Conservation (phyloP, 2,888 invertebrate species). For the Trichopoda pennipes region DNA sequence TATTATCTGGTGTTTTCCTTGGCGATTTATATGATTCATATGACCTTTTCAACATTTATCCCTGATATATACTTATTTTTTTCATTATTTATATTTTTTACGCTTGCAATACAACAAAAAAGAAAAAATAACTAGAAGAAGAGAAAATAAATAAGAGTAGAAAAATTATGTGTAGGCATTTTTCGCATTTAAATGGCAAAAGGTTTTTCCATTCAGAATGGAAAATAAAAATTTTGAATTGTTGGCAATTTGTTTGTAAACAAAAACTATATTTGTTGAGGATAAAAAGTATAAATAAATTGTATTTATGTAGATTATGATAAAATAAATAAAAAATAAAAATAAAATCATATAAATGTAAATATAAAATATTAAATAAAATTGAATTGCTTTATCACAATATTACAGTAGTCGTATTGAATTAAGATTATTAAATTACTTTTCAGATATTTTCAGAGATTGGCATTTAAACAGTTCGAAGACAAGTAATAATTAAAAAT, state of each 20-base stretch:
- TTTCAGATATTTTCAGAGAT: too few relatives aligned
- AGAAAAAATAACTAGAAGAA: background rate
- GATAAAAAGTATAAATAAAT: slow-evolving; percentile 41
- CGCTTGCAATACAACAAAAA: background rate
- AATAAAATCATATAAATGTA: slow-evolving; percentile 28
- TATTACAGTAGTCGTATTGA: background rate
- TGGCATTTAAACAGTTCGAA: too few relatives aligned
- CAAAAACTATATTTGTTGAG: slow-evolving; percentile 18
- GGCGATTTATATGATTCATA: slow-evolving; percentile 39
- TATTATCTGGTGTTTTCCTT: slow-evolving; percentile 19
- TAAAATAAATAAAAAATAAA: slow-evolving; percentile 11
- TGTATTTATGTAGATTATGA: slow-evolving; percentile 51
- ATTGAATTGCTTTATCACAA: slow-evolving; percentile 30
- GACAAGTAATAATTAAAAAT: too few relatives aligned
- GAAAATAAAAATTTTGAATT: slow-evolving; percentile 41
- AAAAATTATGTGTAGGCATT: slow-evolving; percentile 56
- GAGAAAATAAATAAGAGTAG: slow-evolving; percentile 22
- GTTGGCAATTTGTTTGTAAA: slow-evolving; percentile 52
- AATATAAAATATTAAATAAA: slow-evolving; percentile 20
- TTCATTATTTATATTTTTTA: slow-evolving; percentile 4
- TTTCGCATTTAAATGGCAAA: slow-evolving; percentile 43
- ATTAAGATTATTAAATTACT: too few relatives aligned
- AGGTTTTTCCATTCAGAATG: slow-evolving; percentile 37
- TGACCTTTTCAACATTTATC: slow-evolving; percentile 55
- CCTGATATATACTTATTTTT: slow-evolving; percentile 31